These are phyloP conservation scores for Kryphioiulus occultus DNA, from an alignment of 2,888 invertebrate genomes.

Conservation along the genomic window DNA sequence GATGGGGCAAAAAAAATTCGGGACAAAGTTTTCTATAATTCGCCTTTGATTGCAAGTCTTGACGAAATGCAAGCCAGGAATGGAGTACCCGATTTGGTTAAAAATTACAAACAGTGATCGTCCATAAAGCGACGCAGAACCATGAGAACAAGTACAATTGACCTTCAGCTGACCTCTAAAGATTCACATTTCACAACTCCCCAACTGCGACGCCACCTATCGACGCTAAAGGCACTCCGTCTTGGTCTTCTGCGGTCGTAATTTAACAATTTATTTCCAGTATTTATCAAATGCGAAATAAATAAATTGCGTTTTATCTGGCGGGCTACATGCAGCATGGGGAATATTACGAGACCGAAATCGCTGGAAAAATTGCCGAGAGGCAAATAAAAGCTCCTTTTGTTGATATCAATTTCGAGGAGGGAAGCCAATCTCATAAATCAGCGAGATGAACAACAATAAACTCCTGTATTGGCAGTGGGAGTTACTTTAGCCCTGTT, in stretches of 20 bases:
- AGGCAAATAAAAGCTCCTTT: constrained; percentile 26
- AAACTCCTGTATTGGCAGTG: background rate
- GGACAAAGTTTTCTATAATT: no score
- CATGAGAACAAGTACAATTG: background rate
- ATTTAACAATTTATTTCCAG: constrained; percentile 8
- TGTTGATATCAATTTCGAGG: constrained; percentile 20
- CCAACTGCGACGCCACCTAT: background rate
- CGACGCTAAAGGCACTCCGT: background rate
- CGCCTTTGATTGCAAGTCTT: no score
- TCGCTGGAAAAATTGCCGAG: constrained; percentile 3
- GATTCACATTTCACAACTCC: no score
- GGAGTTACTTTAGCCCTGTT: constrained; percentile 12
- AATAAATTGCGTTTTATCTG: constrained; percentile 9
- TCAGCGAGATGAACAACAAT: background rate
- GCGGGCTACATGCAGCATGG: background rate
- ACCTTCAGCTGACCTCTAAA: no score
- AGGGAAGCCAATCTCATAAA: constrained; percentile 20
- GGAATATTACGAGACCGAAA: background rate
- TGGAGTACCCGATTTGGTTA: no score
- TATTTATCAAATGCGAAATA: constrained; percentile 15
- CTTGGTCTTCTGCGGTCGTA: background rate
- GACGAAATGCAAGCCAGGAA: no score
- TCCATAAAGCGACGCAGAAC: background rate
- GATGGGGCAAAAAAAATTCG: no score
- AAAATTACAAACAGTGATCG: background rate